Evolutionary conservation across 1,140 invertebrate genomes (phyloP).

Genomic region (Calephelis virginiensis): DNA sequence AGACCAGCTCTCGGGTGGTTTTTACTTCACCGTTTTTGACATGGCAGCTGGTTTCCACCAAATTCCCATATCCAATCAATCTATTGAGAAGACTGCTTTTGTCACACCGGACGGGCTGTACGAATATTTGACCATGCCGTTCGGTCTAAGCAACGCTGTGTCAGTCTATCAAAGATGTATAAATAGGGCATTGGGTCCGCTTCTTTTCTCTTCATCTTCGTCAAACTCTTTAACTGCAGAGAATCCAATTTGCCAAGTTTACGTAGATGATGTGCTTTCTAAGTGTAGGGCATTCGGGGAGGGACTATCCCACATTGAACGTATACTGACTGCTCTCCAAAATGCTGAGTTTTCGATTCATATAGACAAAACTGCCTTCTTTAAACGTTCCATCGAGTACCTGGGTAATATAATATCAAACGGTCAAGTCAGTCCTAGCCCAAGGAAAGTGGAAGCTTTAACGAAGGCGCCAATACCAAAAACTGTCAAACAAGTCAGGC

Average conservation of each 20-base stretch:
- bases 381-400: too few relatives aligned
- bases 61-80: slow-evolving; percentile 14
- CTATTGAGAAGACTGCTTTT: slow-evolving; percentile 22
- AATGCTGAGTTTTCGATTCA: too few relatives aligned
- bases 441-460: slow-evolving; percentile 40
- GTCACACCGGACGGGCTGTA: too few relatives aligned
- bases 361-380: too few relatives aligned
- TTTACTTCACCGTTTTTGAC: not conserved
- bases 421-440: slow-evolving; percentile 39
- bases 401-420: slow-evolving; percentile 35
- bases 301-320: slow-evolving; percentile 15
- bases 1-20: slow-evolving; percentile 2
- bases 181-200: too few relatives aligned
- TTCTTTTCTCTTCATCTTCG: not conserved
- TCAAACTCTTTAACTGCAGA: not conserved
- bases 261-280: slow-evolving; percentile 26
- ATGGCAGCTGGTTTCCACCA: slow-evolving; percentile 23
- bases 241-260: slow-evolving; percentile 14
- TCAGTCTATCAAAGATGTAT: too few relatives aligned
- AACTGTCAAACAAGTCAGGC: slow-evolving; percentile 42
- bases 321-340: too few relatives aligned
- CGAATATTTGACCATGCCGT: too few relatives aligned
- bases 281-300: slow-evolving; percentile 16
- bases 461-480: slow-evolving; percentile 33
- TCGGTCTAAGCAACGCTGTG: too few relatives aligned